Evolutionary conservation across 2,113 vertebrate genomes (phyloP).

Genomic region (Rhagologus leucostigma): DNA sequence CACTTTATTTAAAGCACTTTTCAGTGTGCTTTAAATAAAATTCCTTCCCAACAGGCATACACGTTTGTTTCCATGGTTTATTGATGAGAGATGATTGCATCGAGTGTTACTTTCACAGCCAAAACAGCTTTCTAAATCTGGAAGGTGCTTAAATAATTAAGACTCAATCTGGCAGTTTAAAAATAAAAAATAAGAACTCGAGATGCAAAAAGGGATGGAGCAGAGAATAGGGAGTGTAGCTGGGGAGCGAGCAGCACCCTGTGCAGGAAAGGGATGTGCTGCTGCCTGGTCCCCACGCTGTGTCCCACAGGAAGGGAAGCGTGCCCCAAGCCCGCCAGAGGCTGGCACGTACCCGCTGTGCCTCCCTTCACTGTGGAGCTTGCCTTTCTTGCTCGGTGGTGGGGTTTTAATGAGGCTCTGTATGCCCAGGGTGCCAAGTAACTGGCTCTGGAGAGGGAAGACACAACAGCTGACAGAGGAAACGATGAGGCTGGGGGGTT

Average conservation of each 20-base stretch:
- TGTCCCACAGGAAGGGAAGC: not conserved
- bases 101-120: not conserved
- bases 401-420: not conserved
- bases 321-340: fast-evolving
- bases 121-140: slow-evolving; percentile 50
- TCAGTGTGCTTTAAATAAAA: not conserved
- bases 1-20: not conserved
- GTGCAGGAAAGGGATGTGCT: not conserved
- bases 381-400: not conserved
- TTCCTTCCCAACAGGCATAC: not conserved
- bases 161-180: not conserved
- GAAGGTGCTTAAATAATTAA: slow-evolving; percentile 60
- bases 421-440: fast-evolving
- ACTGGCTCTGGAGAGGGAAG: not conserved
- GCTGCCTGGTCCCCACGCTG: fast-evolving
- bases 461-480: not conserved
- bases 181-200: not conserved
- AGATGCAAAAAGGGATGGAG: not conserved
- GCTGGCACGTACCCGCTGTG: fast-evolving
- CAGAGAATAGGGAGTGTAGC: fast-evolving
- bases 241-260: not conserved
- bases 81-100: slow-evolving; percentile 39
- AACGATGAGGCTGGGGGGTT: not conserved
- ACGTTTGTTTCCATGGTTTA: slow-evolving; percentile 45
- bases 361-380: not conserved